Base-by-base conservation (phyloP, 2,888 invertebrate genomes). In the Eupithecia exiguata region DNA sequence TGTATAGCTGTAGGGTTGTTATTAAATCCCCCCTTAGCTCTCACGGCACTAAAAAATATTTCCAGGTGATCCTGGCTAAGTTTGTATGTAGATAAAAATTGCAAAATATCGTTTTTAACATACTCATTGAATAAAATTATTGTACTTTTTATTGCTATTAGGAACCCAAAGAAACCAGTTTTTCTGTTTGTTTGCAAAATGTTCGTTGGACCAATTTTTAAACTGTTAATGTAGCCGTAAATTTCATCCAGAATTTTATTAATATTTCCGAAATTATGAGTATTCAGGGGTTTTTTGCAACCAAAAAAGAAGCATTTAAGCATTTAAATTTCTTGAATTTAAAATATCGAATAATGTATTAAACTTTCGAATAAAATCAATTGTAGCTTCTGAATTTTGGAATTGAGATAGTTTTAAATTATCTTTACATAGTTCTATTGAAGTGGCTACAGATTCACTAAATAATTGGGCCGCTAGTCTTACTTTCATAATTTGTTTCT, bases 371-470 rank as follows among this genome's bases (percentile, higher is more conserved):
- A 53, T 53, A 5, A 53, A 53, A 53, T 16, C 14, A 12, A 53
- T 21, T 21, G 53, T 53, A 18, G 53, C 53, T 14, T 53, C 53
- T 3, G 40, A 40, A 40, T 40, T 40, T 36, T 40, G 1, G 14
- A 40, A 53, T 53, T 21, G 53, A n/a, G n/a, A n/a, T n/a, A n/a
- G n/a, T n/a, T n/a, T n/a, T n/a, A n/a, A n/a, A n/a, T n/a, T n/a
- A n/a, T n/a, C n/a, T n/a, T n/a, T n/a, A n/a, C n/a, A n/a, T n/a
- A n/a, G n/a, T n/a, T n/a, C n/a, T n/a, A n/a, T n/a, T n/a, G n/a
- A n/a, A n/a, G n/a, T n/a, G n/a, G 53, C 53, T 16, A 53, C 53
- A 53, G 53, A 53, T 53, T 53, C 53, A 53, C 53, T 53, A 5
- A 53, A 53, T 14, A 53, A 14, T 18, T 53, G 53, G 5, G 14